Evolutionary conservation across 2,797 vertebrate species (phyloP), one percentile per base, ranked within the genome.

Genomic region (Sebastes glaucus): DNA sequence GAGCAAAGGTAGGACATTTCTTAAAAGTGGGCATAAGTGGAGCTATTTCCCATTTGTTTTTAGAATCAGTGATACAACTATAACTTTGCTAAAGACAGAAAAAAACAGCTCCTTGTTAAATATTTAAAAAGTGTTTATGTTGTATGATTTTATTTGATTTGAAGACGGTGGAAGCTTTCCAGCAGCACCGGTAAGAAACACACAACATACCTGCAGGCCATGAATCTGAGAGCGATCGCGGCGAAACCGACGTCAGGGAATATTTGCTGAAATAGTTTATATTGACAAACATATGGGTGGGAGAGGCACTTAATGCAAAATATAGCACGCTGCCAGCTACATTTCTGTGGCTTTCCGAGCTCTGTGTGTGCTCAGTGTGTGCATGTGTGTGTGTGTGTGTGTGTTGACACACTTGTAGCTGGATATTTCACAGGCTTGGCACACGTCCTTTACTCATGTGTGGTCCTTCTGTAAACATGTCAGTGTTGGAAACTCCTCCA

Each of bases 271-370:
- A 93, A 92, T 78, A 68, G 86, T 93, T 92, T 87, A 80, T 92
- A 90, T 95, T 95, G 94, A 95, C 94, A 95, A 95, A 95, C 92
- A 94, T 78, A 82, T 81, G 82, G 87, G 86, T 74, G 84, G 91
- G 87, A 88, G 78, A 92, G 80, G 89, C 86, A 88, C 88, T 93
- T 94, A 91, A 88, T 89, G 89, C 87, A 91, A 87, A 91, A 92
- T 90, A 88, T 77, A 82, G 75, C 86, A 79, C 53, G 35, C 38
- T 94, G 91, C 92, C 93, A 93, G 89, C 62, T 82, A 88, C 88
- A 92, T 92, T 91, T 91, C 90, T 94, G 92, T 90, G 92, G 93
- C 88, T 92, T 91, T 89, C 62, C 49, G 2, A 67, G 22, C 62
- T 74, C n/a, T 83, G 59, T 61, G 75, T 80, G 13, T 71, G 73